A percentile compares a stretch with the other conserved stretches of the same genome.
These are phyloP conservation scores for Falcaria lacertinaria DNA, from an alignment of 2,888 invertebrate species.

Conservation along the genomic window DNA sequence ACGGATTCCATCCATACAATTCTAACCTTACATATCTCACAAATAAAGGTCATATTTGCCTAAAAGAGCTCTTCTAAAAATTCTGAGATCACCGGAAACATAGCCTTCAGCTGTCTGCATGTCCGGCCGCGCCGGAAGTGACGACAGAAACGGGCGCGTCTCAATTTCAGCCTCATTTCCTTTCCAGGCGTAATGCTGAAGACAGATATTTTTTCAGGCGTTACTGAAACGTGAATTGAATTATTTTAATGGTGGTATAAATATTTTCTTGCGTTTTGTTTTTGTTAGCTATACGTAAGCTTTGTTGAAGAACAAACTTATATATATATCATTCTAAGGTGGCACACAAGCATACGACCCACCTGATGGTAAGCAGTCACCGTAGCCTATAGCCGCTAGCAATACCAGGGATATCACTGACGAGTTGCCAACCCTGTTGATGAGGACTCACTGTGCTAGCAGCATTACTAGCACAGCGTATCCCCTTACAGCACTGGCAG, in stretches of 20 bases:
- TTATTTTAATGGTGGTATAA: slow-evolving; percentile 10
- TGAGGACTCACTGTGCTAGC: too few species aligned
- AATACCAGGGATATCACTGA: too few species aligned
- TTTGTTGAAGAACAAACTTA: too few species aligned
- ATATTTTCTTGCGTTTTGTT: too few species aligned
- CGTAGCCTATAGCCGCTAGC: too few species aligned
- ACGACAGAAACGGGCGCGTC: slow-evolving; percentile 25
- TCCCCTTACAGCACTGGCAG: too few species aligned
- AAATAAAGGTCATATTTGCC: slow-evolving; percentile 15
- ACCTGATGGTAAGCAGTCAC: too few species aligned
- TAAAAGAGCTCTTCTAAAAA: slow-evolving; percentile 18
- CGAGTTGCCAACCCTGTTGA: too few species aligned
- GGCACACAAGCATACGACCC: too few species aligned
- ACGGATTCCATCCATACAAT: neutral
- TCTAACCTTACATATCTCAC: neutral
- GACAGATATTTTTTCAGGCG: slow-evolving; percentile 15
- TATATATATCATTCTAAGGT: too few species aligned
- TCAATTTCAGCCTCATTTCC: slow-evolving; percentile 42
- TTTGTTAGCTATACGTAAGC: too few species aligned
- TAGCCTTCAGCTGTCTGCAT: slow-evolving; percentile 30
- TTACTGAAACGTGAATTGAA: slow-evolving; percentile 17
- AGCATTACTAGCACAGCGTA: too few species aligned
- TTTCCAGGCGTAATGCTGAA: slow-evolving; percentile 14
- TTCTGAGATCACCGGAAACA: slow-evolving; percentile 21
- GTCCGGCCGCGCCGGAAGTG: slow-evolving; percentile 30